Percentiles rank a stretch among this genome's conserved stretches.
Evolutionary conservation across 2,797 vertebrate species (phyloP).

Genomic region (Thaleichthys pacificus): DNA sequence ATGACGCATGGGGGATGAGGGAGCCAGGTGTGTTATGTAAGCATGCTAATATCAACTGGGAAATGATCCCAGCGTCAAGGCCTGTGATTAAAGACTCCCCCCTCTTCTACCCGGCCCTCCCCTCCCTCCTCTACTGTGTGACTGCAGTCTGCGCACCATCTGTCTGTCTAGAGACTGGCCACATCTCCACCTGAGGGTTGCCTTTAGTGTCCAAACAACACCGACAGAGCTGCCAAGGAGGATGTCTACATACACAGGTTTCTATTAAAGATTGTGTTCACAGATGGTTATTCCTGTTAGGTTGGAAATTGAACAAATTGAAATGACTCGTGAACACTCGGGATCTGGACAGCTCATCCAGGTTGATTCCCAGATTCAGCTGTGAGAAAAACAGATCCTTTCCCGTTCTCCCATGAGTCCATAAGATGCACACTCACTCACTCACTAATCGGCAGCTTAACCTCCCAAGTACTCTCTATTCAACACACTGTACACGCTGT

Average conservation of each 20-base stretch:
- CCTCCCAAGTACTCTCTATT: not conserved
- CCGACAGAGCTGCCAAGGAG: not conserved
- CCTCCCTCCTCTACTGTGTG: not conserved
- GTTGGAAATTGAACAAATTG: not conserved
- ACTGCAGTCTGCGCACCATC: not conserved
- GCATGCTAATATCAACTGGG: not conserved
- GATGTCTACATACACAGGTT: not conserved
- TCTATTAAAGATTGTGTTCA: not conserved
- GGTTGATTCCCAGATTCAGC: too few species aligned
- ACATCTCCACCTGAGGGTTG: not conserved
- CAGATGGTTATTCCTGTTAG: not conserved
- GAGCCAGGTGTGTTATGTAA: not conserved
- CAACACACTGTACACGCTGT: not conserved
- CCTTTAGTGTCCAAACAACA: not conserved
- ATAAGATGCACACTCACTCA: too few species aligned
- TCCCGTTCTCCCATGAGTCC: too few species aligned
- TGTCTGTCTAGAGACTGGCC: not conserved
- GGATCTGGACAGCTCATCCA: not conserved
- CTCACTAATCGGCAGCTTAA: not conserved
- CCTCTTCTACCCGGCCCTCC: not conserved
- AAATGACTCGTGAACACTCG: not conserved
- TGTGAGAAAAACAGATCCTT: too few species aligned
- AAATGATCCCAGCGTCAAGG: not conserved
- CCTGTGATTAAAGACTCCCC: slow-evolving; percentile 2
- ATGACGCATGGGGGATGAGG: not conserved